Percentiles rank a stretch among this genome's conserved stretches.
These are phyloP conservation scores for Strigamia transsilvanica DNA, from an alignment of 2,888 invertebrate species.

Conservation along the genomic window DNA sequence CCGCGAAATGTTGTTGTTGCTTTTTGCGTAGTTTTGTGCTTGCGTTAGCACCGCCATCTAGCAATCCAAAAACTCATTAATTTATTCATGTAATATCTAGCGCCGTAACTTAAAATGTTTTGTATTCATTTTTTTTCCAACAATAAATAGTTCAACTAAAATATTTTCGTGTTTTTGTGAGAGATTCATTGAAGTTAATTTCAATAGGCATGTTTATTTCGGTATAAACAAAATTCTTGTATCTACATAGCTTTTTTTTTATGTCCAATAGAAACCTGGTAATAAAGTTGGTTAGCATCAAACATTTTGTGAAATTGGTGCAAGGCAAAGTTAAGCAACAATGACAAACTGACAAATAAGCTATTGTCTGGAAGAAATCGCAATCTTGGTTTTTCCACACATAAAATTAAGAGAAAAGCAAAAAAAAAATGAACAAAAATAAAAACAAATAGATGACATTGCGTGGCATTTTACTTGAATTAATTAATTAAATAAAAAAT, in stretches of 20 bases:
- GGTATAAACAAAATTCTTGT: constrained; percentile 31
- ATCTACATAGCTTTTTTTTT: constrained; percentile 15
- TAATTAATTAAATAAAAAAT: background rate
- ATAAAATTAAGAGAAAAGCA: background rate
- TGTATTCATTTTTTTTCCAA: too few relatives aligned
- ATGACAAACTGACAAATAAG: constrained; percentile 33
- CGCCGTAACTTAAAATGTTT: too few relatives aligned
- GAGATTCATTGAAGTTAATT: background rate
- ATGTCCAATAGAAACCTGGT: constrained; percentile 31
- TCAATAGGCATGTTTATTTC: constrained; percentile 38
- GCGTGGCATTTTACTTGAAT: background rate
- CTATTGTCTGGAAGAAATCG: constrained; percentile 18
- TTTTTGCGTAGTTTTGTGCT: too few relatives aligned
- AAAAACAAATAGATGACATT: background rate
- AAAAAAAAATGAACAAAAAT: background rate
- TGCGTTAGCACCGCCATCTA: too few relatives aligned
- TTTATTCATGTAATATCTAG: too few relatives aligned
- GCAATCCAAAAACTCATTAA: too few relatives aligned
- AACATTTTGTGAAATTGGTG: constrained; percentile 21
- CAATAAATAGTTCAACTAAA: too few relatives aligned
- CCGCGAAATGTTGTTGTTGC: too few relatives aligned
- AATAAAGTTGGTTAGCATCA: constrained; percentile 38
- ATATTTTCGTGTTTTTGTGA: too few relatives aligned
- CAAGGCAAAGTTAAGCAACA: constrained; percentile 18
- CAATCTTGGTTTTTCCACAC: background rate